A percentile compares a stretch with the other conserved stretches of the same genome.
phyloP scores from a whole-genome alignment of 2,888 invertebrate species.

The Eristalinus sepulchralis region DNA sequence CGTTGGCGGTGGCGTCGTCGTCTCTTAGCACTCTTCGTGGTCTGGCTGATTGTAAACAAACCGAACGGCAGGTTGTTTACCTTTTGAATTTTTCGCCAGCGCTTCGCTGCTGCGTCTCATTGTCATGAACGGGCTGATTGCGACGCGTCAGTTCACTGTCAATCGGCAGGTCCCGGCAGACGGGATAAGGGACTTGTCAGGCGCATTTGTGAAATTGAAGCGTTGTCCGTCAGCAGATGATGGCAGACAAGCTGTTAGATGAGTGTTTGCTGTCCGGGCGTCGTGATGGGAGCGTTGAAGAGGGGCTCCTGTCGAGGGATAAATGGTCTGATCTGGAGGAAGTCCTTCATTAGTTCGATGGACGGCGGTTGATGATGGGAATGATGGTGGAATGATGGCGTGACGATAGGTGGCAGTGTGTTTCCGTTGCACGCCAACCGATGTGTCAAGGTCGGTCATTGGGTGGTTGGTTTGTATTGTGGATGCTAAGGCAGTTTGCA shows the following conservation, averaged over 20 bases:
- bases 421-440: no score
- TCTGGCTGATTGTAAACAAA: slow-evolving; percentile 66
- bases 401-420: not conserved
- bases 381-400: not conserved
- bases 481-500: no score
- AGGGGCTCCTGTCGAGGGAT: not conserved
- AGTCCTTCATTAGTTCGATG: not conserved
- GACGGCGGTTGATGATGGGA: not conserved
- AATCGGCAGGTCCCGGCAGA: not conserved
- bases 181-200: not conserved
- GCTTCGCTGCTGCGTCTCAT: slow-evolving; percentile 17
- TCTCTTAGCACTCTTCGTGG: slow-evolving; percentile 7
- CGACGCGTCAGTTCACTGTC: not conserved
- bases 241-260: not conserved
- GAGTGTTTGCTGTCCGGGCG: not conserved
- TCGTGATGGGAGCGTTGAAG: not conserved
- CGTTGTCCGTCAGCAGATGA: not conserved
- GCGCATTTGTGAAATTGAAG: not conserved
- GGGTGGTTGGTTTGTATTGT: no score
- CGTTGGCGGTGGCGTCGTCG: not conserved
- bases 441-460: no score
- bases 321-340: not conserved
- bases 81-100: slow-evolving; percentile 50
- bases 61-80: slow-evolving; percentile 64
- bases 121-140: not conserved